Conservation (phyloP, 2,888 invertebrate genomes). For the Mimumesa dahlbomi region DNA sequence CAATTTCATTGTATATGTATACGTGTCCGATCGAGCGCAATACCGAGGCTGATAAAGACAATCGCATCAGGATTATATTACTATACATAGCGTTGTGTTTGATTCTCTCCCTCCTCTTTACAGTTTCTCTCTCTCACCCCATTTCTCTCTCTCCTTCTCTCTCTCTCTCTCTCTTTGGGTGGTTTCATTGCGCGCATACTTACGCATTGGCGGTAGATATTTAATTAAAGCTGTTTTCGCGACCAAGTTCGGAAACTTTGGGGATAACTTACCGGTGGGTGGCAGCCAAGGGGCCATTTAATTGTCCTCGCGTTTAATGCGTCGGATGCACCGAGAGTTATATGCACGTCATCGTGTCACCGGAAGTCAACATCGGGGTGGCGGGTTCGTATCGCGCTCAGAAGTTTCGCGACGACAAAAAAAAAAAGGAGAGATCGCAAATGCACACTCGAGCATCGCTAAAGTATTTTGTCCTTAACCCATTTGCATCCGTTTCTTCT, state of each 20-base stretch:
- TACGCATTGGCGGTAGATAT: constrained; percentile 69
- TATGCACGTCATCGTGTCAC: constrained; percentile 56
- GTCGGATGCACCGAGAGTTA: constrained; percentile 47
- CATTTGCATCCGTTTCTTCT: constrained; percentile 10
- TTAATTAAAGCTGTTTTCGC: constrained; percentile 78
- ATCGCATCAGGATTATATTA: constrained; percentile 69
- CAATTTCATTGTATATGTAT: constrained; percentile 52
- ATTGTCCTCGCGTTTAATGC: constrained; percentile 68
- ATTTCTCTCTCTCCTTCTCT: constrained; percentile 3
- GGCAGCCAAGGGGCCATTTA: constrained; percentile 66
- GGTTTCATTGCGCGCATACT: constrained; percentile 33
- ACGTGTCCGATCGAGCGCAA: constrained; percentile 5
- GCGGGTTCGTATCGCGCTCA: not conserved
- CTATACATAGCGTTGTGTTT: constrained; percentile 18
- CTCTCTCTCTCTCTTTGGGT: constrained; percentile 26
- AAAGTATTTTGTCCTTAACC: constrained; percentile 31
- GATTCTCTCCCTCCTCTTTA: not conserved
- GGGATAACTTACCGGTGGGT: constrained; percentile 71
- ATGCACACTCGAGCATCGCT: not conserved
- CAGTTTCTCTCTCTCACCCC: not conserved
- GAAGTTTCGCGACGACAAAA: constrained; percentile 9
- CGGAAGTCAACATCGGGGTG: constrained; percentile 46
- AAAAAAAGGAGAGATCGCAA: too few relatives aligned
- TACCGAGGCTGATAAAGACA: constrained; percentile 61
- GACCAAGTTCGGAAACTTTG: constrained; percentile 73